phyloP scores from a whole-genome alignment of 1,140 invertebrate genomes.

The Linepithema humile region DNA sequence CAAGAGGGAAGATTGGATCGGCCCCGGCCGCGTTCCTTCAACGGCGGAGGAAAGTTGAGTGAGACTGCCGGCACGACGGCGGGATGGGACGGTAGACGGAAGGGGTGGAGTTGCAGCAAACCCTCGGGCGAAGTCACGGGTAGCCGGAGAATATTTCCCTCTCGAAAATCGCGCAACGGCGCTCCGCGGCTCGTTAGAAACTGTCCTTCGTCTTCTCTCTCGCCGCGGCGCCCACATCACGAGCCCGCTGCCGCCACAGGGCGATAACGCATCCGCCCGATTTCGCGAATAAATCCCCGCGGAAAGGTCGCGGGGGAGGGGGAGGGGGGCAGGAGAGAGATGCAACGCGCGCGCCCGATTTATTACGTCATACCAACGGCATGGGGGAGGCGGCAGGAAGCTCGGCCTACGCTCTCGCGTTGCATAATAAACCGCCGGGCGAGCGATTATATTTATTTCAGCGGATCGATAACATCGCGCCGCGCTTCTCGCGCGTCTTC shows the following conservation, averaged over 20 bases:
- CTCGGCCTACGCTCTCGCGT: neutral
- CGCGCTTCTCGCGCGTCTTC: neutral
- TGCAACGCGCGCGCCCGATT: neutral
- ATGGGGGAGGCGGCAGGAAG: too few relatives aligned
- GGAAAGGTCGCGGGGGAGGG: neutral
- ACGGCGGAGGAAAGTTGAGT: constrained; percentile 30
- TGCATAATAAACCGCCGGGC: neutral
- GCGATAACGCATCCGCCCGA: neutral
- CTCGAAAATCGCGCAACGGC: constrained; percentile 34
- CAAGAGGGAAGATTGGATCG: constrained; percentile 60
- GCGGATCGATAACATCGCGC: neutral
- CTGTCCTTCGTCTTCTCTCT: neutral
- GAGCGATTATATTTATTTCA: constrained; percentile 10
- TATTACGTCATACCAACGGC: neutral
- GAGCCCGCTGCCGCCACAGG: neutral
- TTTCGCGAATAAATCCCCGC: constrained; percentile 16
- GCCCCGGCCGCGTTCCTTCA: constrained; percentile 20
- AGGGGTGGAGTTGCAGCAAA: neutral
- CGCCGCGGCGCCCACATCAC: neutral
- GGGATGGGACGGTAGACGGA: too few relatives aligned
- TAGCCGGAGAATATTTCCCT: constrained; percentile 46
- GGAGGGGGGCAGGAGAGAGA: neutral
- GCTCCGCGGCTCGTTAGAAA: constrained; percentile 42
- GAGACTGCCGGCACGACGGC: constrained; percentile 10
- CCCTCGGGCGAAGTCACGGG: constrained; percentile 15